Evolutionary conservation across 2,113 vertebrate genomes (phyloP), one percentile per base, ranked within the genome.

Genomic region (Condylura cristata): DNA sequence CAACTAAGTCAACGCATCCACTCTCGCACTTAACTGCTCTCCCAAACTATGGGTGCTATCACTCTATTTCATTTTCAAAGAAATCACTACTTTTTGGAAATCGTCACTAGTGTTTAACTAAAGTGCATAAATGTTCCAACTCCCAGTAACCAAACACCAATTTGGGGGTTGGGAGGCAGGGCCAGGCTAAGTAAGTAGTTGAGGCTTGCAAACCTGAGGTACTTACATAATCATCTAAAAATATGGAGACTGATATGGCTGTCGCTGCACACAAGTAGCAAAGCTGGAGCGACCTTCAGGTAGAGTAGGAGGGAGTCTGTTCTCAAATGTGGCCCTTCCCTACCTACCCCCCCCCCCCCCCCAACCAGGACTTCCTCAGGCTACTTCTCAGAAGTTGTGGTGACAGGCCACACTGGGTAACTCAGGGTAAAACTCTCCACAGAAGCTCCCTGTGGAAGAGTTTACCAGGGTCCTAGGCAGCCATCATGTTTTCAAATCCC

Each of bases 11-110:
- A 41, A 58, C 65, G 8, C 1, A 5, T 8, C 39, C 20, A 0
- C 24, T 10, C 3, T 63, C 30, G 20, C 13, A 3, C 1, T 1
- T 18, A 2, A 16, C 5, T 1, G 6, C 9, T 66, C 60, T 88
- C 28, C 48, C 58, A 79, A 41, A 56, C 6, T 5, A 3, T 32
- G 56, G n/a, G 2, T 68, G 32, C n/a, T 44, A 20, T 30, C 61
- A 48, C 20, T 39, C 20, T 17, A 6, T 68, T 85, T 61, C 30
- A 10, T 65, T 95, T 86, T 63, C 81, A 84, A 70, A 86, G 41
- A 58, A 79, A 28, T n/a, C 11, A n/a, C 24, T 76, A 30, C 22
- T 44, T 81, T 60, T 81, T n/a, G 28, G n/a, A 94, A 76, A 83
- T 13, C 11, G 8, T 86, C 71, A 14, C 28, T 37, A 37, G 18